Conservation (phyloP, 2,888 invertebrate genomes). For the Empis livida region DNA sequence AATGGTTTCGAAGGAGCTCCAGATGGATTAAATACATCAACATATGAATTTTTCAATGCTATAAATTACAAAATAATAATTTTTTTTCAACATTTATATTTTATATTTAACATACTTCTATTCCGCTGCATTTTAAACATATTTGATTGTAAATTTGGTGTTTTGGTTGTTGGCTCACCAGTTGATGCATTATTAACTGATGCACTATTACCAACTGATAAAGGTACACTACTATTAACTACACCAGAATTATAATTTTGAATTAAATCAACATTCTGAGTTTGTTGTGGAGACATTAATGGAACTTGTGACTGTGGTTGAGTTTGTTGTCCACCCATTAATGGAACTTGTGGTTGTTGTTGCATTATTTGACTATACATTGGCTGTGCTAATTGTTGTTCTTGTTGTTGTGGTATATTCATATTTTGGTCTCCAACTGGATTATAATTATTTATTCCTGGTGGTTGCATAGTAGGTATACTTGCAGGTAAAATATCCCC, state of each 20-base stretch:
- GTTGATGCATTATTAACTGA: slow-evolving; percentile 4
- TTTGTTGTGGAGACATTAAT: slow-evolving; percentile 8
- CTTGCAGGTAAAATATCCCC: slow-evolving; percentile 37
- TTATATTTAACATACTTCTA: slow-evolving; percentile 46
- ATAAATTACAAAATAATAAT: slow-evolving; percentile 16
- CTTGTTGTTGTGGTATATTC: not conserved
- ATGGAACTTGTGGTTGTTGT: not conserved
- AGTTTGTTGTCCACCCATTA: slow-evolving; percentile 11
- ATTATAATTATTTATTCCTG: not conserved
- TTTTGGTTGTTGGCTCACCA: slow-evolving; percentile 15
- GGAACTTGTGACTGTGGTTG: slow-evolving; percentile 9
- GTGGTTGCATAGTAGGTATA: not conserved
- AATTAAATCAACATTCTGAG: not conserved
- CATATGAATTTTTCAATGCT: slow-evolving; percentile 77
- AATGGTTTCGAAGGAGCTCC: slow-evolving; percentile 35
- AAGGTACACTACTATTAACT: not conserved
- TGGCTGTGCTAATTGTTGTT: not conserved
- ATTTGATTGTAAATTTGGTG: slow-evolving; percentile 42
- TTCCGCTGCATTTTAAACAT: slow-evolving; percentile 70
- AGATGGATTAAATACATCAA: slow-evolving; percentile 75
- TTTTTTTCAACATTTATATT: not conserved
- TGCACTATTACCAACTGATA: not conserved
- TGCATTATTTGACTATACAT: not conserved
- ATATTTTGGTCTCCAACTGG: too few relatives aligned
- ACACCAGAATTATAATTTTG: not conserved